Evolutionary conservation across 2,113 vertebrate genomes (phyloP).

Genomic region (Apeltes quadracus): DNA sequence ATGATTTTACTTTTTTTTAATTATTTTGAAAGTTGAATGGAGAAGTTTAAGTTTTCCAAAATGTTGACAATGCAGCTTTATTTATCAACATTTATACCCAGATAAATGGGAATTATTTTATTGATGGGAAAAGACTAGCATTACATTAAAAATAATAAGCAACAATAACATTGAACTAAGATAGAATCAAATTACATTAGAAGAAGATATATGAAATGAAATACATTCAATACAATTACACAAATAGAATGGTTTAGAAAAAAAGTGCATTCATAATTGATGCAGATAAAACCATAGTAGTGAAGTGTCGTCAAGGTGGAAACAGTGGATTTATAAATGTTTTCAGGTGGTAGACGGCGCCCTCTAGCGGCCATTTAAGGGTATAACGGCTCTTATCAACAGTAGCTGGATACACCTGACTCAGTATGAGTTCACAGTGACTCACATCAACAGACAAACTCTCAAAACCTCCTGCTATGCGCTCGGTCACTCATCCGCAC

Average conservation of each 20-base stretch:
- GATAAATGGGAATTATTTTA: neutral
- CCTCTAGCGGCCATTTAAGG: constrained; percentile 31
- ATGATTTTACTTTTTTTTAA: too few species aligned
- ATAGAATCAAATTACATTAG: neutral
- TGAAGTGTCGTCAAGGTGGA: too few species aligned
- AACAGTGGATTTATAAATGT: neutral
- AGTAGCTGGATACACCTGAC: neutral
- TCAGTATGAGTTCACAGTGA: neutral
- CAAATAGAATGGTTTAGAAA: neutral
- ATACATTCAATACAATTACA: neutral
- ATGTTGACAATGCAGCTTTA: neutral
- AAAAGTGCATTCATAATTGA: neutral
- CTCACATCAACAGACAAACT: neutral
- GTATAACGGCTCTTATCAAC: neutral
- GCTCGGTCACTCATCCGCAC: neutral
- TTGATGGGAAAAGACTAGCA: neutral
- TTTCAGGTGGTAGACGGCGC: neutral
- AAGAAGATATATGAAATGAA: neutral
- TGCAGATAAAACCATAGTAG: neutral
- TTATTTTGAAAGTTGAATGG: too few species aligned
- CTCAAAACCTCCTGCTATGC: neutral
- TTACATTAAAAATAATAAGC: neutral
- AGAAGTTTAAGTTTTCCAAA: too few species aligned
- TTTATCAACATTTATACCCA: neutral
- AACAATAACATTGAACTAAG: neutral